Evolutionary conservation across 2,888 invertebrate genomes (phyloP).

Genomic region (Alloscopus bannaensis): DNA sequence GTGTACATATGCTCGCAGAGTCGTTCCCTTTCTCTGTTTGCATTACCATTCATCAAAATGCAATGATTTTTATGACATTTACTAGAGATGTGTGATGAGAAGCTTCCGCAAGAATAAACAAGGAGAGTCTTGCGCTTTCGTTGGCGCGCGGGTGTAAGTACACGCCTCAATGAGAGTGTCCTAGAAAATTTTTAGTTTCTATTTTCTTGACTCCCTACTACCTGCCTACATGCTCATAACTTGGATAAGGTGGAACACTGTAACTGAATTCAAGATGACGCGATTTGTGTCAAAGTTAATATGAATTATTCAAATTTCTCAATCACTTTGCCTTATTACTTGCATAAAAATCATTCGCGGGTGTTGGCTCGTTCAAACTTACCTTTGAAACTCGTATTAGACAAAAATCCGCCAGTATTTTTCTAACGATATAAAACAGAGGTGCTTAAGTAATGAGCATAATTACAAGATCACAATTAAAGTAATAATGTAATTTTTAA

Average conservation of each 20-base stretch:
- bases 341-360: background rate
- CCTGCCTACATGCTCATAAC: background rate
- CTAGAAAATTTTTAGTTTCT: background rate
- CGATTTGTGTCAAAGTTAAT: conserved; percentile 6
- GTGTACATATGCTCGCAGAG: background rate
- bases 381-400: no score
- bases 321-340: background rate
- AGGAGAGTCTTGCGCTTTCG: no score
- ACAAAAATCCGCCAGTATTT: no score
- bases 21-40: conserved; percentile 16
- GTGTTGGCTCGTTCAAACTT: no score
- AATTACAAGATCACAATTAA: no score
- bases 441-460: no score
- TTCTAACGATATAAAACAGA: no score
- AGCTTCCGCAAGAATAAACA: no score
- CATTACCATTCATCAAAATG: no score
- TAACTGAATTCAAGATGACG: background rate
- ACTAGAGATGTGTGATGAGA: background rate
- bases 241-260: background rate
- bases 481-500: no score
- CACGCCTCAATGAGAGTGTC: conserved; percentile 7
- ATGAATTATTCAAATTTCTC: conserved; percentile 2
- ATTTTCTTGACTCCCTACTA: background rate
- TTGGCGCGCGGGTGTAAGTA: no score
- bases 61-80: background rate